These are phyloP conservation scores for Ahaetulla prasina DNA, from an alignment of 2,113 vertebrate species.

Conservation along the genomic window DNA sequence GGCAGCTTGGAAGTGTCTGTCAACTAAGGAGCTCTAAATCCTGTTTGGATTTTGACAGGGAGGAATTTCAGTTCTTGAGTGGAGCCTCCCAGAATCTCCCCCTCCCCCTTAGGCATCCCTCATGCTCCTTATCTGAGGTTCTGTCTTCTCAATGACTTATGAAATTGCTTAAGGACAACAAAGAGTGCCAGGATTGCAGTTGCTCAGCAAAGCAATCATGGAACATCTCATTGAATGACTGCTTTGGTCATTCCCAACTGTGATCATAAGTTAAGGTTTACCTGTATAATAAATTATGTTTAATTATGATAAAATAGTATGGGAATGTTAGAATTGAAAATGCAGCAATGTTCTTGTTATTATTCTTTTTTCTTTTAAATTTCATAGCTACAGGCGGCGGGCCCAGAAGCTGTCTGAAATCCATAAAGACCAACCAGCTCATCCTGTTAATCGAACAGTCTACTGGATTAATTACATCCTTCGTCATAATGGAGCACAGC, in stretches of 20 bases:
- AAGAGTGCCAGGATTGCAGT: neutral
- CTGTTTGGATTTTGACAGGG: neutral
- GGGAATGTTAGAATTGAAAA: fast-evolving
- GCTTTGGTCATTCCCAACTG: neutral
- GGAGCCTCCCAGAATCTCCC: neutral
- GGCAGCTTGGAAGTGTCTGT: neutral
- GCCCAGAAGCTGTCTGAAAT: slow-evolving; percentile 87
- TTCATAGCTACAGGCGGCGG: slow-evolving; percentile 79
- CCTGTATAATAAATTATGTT: neutral
- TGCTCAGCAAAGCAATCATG: neutral
- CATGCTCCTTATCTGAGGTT: neutral
- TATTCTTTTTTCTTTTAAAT: neutral
- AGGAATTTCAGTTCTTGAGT: neutral
- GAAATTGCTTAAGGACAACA: neutral
- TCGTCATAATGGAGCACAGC: slow-evolving; percentile 86
- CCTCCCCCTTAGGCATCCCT: neutral
- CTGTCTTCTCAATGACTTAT: neutral
- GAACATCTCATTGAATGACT: neutral
- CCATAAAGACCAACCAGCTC: slow-evolving; percentile 93
- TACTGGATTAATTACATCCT: slow-evolving; percentile 97
- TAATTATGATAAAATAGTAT: neutral
- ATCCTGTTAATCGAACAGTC: slow-evolving; percentile 86
- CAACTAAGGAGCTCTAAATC: neutral
- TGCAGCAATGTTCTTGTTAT: slow-evolving; percentile 3
- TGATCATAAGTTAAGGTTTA: neutral